Conservation (phyloP, 2,888 invertebrate genomes). For the Plebejus anna region DNA sequence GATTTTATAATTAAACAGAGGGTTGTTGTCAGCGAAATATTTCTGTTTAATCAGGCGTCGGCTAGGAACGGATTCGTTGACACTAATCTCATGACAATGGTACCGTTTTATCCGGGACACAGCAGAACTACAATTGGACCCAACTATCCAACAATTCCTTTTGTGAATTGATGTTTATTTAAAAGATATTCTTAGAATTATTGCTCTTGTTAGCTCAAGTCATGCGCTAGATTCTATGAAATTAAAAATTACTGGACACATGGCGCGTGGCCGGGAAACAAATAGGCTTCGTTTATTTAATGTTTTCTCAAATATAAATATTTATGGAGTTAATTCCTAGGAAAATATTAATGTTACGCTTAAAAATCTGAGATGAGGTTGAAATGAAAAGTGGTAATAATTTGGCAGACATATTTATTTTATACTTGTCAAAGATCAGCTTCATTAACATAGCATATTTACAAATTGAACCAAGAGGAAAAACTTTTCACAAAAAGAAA, state of each 20-base stretch:
- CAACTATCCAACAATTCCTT: slow-evolving; percentile 55
- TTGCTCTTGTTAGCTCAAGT: slow-evolving; percentile 46
- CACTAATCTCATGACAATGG: slow-evolving; percentile 77
- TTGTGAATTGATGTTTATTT: slow-evolving; percentile 59
- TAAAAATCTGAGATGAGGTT: slow-evolving; percentile 29
- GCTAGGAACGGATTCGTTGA: slow-evolving; percentile 77
- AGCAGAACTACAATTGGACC: slow-evolving; percentile 54
- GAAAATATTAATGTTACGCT: neutral
- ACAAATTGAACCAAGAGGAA: slow-evolving; percentile 72
- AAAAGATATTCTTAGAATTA: slow-evolving; percentile 54
- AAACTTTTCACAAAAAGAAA: slow-evolving; percentile 69
- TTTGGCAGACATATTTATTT: slow-evolving; percentile 80
- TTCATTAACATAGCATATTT: slow-evolving; percentile 75
- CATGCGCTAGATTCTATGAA: slow-evolving; percentile 43
- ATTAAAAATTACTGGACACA: slow-evolving; percentile 29
- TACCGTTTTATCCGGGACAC: slow-evolving; percentile 60
- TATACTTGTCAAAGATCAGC: slow-evolving; percentile 76
- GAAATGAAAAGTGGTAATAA: slow-evolving; percentile 58
- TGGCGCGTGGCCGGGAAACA: neutral
- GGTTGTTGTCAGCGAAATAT: slow-evolving; percentile 60
- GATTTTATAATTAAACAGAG: slow-evolving; percentile 50
- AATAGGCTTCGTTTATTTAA: neutral
- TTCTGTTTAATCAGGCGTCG: slow-evolving; percentile 77
- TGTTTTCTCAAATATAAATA: neutral
- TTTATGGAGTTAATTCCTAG: neutral